Percentiles rank a stretch among this genome's conserved stretches.
phyloP scores from a whole-genome alignment of 2,888 invertebrate genomes.

The Tetragonula carbonaria region DNA sequence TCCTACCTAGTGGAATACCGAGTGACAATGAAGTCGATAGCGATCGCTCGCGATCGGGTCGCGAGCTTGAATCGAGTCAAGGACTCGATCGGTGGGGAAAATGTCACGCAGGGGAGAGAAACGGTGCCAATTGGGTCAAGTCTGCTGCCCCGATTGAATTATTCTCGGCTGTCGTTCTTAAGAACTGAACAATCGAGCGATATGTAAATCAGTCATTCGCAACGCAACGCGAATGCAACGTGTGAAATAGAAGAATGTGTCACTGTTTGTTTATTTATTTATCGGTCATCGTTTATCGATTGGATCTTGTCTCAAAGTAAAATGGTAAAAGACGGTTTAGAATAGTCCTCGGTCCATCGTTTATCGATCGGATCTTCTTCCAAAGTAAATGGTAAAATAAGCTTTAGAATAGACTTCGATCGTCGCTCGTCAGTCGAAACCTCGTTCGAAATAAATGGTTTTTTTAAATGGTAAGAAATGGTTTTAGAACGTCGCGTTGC shows the following conservation, averaged over 20 bases:
- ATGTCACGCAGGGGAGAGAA: background rate
- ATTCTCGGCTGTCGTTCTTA: background rate
- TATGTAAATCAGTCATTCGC: too few relatives aligned
- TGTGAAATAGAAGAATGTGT: too few relatives aligned
- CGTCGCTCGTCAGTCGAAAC: background rate
- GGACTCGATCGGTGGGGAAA: background rate
- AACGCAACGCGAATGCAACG: too few relatives aligned
- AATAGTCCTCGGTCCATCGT: too few relatives aligned
- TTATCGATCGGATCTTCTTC: too few relatives aligned
- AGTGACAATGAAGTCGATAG: background rate
- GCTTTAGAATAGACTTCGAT: too few relatives aligned
- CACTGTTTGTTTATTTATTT: too few relatives aligned
- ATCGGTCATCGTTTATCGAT: too few relatives aligned
- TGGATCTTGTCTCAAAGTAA: too few relatives aligned
- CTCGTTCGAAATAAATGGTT: background rate
- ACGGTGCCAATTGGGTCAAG: conserved; percentile 24
- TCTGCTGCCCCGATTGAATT: background rate
- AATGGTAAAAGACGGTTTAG: too few relatives aligned
- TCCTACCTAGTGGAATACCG: conserved; percentile 1
- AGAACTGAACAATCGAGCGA: too few relatives aligned
- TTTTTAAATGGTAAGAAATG: background rate
- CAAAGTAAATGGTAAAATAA: too few relatives aligned
- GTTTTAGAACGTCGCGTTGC: background rate
- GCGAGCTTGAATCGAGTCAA: conserved; percentile 10
- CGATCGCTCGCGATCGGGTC: background rate